These are phyloP conservation scores for Osmoderma eremita DNA, from an alignment of 2,888 invertebrate genomes.

Conservation along the genomic window DNA sequence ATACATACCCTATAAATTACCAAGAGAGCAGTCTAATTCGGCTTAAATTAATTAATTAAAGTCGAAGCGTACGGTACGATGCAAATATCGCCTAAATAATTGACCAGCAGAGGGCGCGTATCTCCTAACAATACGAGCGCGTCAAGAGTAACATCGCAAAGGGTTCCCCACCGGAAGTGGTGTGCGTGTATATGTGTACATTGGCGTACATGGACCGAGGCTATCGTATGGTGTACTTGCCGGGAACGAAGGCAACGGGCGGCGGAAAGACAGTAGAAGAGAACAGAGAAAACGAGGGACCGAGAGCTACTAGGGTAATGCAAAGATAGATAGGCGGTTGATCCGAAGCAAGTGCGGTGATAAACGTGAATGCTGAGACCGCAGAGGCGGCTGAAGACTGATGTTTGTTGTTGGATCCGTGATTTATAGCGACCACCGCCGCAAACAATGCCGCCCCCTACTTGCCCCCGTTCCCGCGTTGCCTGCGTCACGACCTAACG, in stretches of 20 bases:
- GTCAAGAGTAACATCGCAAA: constrained; percentile 3
- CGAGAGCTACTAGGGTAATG: constrained; percentile 48
- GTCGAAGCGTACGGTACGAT: constrained; percentile 13
- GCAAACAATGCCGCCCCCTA: constrained; percentile 54
- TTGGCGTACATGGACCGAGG: neutral
- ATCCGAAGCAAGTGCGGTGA: constrained; percentile 62
- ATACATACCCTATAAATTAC: constrained; percentile 11
- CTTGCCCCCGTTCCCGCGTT: constrained; percentile 26
- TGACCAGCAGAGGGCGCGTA: constrained; percentile 16
- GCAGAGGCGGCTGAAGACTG: constrained; percentile 60
- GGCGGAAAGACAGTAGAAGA: constrained; percentile 10
- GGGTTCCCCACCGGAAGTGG: neutral
- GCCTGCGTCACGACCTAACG: constrained; percentile 40
- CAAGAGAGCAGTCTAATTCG: constrained; percentile 11
- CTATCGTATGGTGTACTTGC: neutral
- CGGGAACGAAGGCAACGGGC: neutral
- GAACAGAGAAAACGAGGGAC: constrained; percentile 29
- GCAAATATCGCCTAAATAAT: constrained; percentile 32
- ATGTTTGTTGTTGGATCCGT: constrained; percentile 62
- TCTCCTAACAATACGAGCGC: constrained; percentile 3
- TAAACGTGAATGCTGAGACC: constrained; percentile 62
- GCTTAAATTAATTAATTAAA: constrained; percentile 24
- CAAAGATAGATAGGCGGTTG: constrained; percentile 62
- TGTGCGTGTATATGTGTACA: neutral
- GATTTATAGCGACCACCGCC: constrained; percentile 61